Percentiles rank a stretch among this genome's conserved stretches.
Conservation (phyloP, 2,888 invertebrate genomes). For the Hesperia comma region DNA sequence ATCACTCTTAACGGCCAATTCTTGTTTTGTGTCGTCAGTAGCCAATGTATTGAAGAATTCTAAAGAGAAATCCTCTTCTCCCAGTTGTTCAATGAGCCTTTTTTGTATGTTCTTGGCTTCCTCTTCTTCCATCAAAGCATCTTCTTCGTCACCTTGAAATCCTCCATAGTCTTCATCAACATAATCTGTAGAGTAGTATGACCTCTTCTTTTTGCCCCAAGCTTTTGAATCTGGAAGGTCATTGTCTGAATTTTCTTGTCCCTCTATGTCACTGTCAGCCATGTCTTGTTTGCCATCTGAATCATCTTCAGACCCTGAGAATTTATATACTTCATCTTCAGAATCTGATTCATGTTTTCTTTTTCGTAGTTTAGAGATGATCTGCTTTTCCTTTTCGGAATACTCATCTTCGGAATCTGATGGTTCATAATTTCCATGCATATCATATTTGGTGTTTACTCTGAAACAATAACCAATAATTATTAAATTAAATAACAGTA, state of each 20-base stretch:
- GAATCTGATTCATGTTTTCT: conserved; percentile 80
- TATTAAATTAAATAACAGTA: background rate
- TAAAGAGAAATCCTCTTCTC: conserved; percentile 89
- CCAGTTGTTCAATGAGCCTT: conserved; percentile 89
- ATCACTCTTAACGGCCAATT: conserved; percentile 88
- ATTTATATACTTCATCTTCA: conserved; percentile 86
- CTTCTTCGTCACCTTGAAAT: conserved; percentile 86
- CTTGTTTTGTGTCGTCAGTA: conserved; percentile 69
- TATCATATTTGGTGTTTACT: conserved; percentile 67
- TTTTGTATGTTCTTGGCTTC: conserved; percentile 93
- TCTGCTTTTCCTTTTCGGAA: conserved; percentile 85
- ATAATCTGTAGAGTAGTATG: conserved; percentile 94
- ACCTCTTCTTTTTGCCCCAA: conserved; percentile 93
- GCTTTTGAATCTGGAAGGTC: conserved; percentile 91
- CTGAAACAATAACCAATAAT: conserved; percentile 55
- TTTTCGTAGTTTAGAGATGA: conserved; percentile 85
- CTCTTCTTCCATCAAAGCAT: conserved; percentile 90
- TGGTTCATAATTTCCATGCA: conserved; percentile 84
- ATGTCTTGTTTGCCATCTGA: conserved; percentile 74
- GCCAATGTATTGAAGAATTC: conserved; percentile 79
- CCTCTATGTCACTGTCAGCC: conserved; percentile 91
- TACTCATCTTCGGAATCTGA: conserved; percentile 90
- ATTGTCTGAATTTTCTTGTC: conserved; percentile 86
- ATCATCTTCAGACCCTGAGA: conserved; percentile 79
- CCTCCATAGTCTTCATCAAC: conserved; percentile 94